Conservation (phyloP, 2,797 vertebrate species). For the Vespertilio murinus region DNA sequence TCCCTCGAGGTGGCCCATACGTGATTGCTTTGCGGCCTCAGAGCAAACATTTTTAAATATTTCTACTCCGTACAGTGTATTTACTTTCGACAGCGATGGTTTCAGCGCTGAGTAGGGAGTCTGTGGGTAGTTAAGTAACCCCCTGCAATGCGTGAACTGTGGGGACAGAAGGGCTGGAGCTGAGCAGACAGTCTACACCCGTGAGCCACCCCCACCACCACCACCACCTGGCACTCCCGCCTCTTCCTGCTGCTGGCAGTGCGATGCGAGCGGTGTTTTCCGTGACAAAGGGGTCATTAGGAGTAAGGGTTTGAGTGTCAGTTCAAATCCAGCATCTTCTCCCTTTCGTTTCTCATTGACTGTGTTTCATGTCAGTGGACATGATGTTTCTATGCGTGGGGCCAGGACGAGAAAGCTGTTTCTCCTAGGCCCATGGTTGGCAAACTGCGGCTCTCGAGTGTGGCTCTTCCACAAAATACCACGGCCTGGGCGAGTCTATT, state of each 20-base stretch:
- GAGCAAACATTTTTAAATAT: slow-evolving; percentile 14
- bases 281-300: neutral
- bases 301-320: neutral
- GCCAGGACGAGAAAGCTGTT: neutral
- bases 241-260: fast-evolving
- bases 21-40: neutral
- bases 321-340: slow-evolving; percentile 31
- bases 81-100: neutral
- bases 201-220: neutral
- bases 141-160: neutral
- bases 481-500: no score
- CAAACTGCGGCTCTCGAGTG: no score
- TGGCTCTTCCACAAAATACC: no score
- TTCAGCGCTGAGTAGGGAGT: neutral
- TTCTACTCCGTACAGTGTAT: neutral
- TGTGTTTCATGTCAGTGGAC: neutral
- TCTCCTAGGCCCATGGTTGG: neutral
- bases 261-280: neutral
- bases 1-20: neutral
- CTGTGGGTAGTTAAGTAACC: neutral
- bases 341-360: neutral
- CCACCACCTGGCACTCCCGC: fast-evolving
- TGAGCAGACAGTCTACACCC: neutral
- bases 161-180: neutral
- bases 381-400: neutral